Evolutionary conservation across 1,140 invertebrate species (phyloP), one percentile per base, ranked within the genome.

Genomic region (Drosophila nigromelanica): DNA sequence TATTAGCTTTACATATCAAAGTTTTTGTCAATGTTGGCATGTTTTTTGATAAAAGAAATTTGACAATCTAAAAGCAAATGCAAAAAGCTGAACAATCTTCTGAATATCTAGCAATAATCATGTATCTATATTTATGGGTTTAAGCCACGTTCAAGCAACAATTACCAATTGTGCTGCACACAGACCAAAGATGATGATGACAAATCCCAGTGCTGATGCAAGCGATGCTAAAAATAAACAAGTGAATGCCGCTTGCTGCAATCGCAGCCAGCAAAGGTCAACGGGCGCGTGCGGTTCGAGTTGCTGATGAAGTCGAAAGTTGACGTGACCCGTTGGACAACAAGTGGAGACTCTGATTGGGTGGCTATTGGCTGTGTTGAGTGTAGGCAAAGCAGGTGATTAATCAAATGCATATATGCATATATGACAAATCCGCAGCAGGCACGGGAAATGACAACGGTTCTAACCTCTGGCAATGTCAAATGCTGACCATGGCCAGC

Each of bases 391-490:
- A 56, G 21, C 55, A 54, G 56, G 37, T 80, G 81, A 85, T 85
- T 85, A 85, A 85, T 85, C 74, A 70, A 70, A 75, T 43, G 48
- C 39, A 45, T 35, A 5, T 52, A 7, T 27, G 45, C 67, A 79
- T 75, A 86, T 78, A 86, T 86, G 81, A 78, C 71, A 78, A 78
- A 70, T 72, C 61, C 72, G 61, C 80, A 80, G 72, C 67, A 72
- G 60, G 48, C 63, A 68, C 61, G 70, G 63, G 63, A 43, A 59
- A 33, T 30, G 58, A 3, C 40, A 30, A 12, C 14, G 37, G 50
- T 55, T 63, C 35, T 37, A 55, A 40, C 14, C 62, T 47, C 51
- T 45, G 59, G 30, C 70, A 69, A 74, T 78, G 81, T 68, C 75
- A 77, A 77, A 70, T 60, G 59, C 59, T 74, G 75, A 70, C 75